phyloP scores from a whole-genome alignment of 1,140 invertebrate species.

The Chironomus tepperi region DNA sequence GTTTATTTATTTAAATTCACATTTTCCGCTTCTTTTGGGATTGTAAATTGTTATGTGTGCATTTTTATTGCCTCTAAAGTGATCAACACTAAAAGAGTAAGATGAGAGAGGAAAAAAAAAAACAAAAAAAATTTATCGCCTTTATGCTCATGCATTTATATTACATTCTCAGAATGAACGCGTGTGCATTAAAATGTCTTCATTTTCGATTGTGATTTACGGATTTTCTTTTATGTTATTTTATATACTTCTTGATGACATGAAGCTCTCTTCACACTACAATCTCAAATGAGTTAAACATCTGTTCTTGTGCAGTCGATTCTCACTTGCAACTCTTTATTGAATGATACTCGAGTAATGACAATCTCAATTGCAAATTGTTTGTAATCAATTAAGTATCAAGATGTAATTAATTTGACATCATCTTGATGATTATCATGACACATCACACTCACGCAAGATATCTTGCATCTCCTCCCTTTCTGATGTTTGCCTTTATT shows the following conservation, averaged over 20 bases:
- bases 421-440: too few relatives aligned
- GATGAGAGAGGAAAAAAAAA: background rate
- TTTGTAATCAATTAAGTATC: too few relatives aligned
- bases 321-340: background rate
- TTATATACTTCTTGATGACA: background rate
- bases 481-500: too few relatives aligned
- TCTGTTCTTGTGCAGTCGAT: background rate
- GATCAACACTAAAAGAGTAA: background rate
- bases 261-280: background rate
- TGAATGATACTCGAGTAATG: background rate
- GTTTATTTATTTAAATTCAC: constrained; percentile 24
- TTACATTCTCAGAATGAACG: background rate
- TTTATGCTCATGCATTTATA: background rate
- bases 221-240: background rate
- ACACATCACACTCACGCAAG: too few relatives aligned
- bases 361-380: too few relatives aligned
- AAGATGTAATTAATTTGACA: too few relatives aligned
- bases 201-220: background rate
- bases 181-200: constrained; percentile 4
- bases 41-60: constrained; percentile 11
- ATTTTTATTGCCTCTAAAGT: constrained; percentile 20
- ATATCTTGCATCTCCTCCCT: too few relatives aligned
- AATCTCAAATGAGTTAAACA: background rate
- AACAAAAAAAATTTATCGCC: background rate
- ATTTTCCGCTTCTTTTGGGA: constrained; percentile 18